phyloP scores from a whole-genome alignment of 35 echinoderm and acorn worm genomes.

The Nesometra sesokonis region DNA sequence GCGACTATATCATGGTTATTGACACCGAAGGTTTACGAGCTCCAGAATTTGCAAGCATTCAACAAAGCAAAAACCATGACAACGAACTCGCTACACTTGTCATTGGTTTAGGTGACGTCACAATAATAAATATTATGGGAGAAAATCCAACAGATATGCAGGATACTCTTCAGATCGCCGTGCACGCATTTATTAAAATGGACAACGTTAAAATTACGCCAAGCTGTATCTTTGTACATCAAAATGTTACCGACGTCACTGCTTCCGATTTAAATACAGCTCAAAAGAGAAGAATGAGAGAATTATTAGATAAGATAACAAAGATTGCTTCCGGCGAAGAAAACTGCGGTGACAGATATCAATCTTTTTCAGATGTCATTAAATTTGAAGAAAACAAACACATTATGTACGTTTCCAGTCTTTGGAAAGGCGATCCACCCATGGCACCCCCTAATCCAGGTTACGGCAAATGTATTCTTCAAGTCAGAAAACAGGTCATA shows the following conservation, averaged over 20 bases:
- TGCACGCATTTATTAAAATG: constrained; percentile 31
- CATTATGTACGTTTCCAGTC: constrained; percentile 17
- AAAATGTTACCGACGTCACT: constrained; percentile 2
- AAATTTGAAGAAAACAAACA: constrained; percentile 12
- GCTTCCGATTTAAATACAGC: neutral
- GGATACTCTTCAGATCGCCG: constrained; percentile 15
- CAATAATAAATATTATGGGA: constrained; percentile 26
- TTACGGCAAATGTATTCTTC: too few species aligned
- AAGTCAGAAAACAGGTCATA: neutral
- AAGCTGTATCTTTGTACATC: constrained; percentile 6
- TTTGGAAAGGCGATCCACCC: too few species aligned
- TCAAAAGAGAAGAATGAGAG: constrained; percentile 7
- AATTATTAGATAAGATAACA: neutral
- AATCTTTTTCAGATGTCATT: constrained; percentile 21
- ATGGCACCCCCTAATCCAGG: constrained; percentile 10
- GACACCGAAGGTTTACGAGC: constrained; percentile 13
- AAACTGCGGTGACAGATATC: constrained; percentile 8
- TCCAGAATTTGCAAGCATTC: neutral
- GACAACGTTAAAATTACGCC: constrained; percentile 2
- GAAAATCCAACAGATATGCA: constrained; percentile 13
- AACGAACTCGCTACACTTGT: constrained; percentile 32
- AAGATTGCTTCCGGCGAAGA: neutral
- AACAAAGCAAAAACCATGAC: constrained; percentile 7
- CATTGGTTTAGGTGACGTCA: constrained; percentile 6
- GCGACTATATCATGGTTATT: constrained; percentile 13